Percentiles rank a stretch among this genome's conserved stretches.
Evolutionary conservation across 2,113 vertebrate species (phyloP).

Genomic region (Sinocyclocheilus grahami): DNA sequence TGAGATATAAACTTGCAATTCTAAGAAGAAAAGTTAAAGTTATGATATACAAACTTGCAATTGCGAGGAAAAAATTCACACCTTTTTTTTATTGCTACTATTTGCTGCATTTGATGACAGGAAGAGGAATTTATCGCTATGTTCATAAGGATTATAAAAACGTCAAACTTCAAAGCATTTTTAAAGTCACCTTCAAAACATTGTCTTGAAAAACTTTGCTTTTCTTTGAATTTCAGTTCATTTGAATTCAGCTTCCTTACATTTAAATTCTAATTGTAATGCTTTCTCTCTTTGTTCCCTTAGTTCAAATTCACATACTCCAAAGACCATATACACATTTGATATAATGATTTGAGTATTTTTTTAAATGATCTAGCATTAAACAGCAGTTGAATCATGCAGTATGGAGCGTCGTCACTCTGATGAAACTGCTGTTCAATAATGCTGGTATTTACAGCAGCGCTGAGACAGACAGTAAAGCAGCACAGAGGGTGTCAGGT

Average conservation of each 20-base stretch:
- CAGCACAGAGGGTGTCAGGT: conserved; percentile 63
- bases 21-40: too few species aligned
- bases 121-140: too few species aligned
- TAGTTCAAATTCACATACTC: neutral
- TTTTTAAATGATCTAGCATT: neutral
- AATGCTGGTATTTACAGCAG: conserved; percentile 35
- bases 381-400: neutral
- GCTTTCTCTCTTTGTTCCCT: neutral
- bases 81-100: too few species aligned
- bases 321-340: neutral
- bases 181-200: too few species aligned
- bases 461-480: conserved; percentile 42
- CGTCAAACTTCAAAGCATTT: too few species aligned
- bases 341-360: neutral
- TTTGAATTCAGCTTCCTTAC: neutral
- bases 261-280: neutral
- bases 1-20: too few species aligned
- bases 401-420: neutral
- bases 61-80: too few species aligned
- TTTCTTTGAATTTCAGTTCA: neutral
- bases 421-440: neutral
- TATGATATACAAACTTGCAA: too few species aligned
- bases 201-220: too few species aligned
- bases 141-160: too few species aligned
- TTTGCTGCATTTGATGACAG: too few species aligned